Evolutionary conservation across 1,140 invertebrate species (phyloP), one percentile per base, ranked within the genome.

Genomic region (Venustaconcha ellipsiformis): DNA sequence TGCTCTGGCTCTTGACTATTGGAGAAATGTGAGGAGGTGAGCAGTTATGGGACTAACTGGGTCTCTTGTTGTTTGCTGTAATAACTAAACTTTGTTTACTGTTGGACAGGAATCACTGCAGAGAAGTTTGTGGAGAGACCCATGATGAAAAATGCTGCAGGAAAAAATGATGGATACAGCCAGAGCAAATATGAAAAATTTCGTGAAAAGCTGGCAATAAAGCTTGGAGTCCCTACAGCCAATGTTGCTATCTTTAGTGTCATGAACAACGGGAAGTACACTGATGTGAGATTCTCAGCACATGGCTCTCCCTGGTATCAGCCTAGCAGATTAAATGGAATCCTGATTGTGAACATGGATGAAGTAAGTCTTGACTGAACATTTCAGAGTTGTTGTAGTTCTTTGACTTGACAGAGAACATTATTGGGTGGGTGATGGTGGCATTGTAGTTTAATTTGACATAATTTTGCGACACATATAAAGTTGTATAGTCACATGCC

Each of bases 231-330:
- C 1, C 94, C 95, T 69, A 90, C 93, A 64, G 95, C 97, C 76
- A 98, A 98, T 88, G 95, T 99, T 13, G 97, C 99, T 84, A 94
- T 99, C 55, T 98, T 99, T 84, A 98, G 96, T 90, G 96, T 99
- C 4, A 84, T 82, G 79, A 83, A 86, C 55, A 84, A 76, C 26
- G 71, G 76, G 5, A 71, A 70, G 20, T 82, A 80, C 60, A 76
- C 85, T 0, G 97, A 99, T 88, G 93, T 99, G 8, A 92, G 97
- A 82, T 99, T 97, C 89, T 94, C 97, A 3, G 97, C 96, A 13
- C 96, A 98, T 90, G 96, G 96, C 1, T 97, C 97, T 0, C 96
- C 97, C 5, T 99, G 97, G 88, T 97, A 97, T 84, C 97, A 98
- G 84, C 94, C 97, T 0, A 95, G 97, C 0, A 93, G 95, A 90